Conservation (phyloP, 2,888 invertebrate genomes). For the Stenoptilia bipunctidactyla region DNA sequence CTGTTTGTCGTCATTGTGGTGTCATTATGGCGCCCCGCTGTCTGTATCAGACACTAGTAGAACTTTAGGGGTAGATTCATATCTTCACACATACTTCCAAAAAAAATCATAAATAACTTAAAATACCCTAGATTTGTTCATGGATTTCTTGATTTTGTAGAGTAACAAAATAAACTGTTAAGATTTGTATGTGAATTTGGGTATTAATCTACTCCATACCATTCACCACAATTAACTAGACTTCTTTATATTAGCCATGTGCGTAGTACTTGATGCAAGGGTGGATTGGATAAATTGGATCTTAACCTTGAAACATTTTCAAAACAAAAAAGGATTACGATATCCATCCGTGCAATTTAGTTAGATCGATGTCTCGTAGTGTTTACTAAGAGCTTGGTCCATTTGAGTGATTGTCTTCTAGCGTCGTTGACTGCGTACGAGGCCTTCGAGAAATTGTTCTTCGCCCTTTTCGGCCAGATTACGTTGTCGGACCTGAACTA, state of each 20-base stretch:
- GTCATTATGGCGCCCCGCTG: slow-evolving; percentile 44
- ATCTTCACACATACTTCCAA: too few relatives aligned
- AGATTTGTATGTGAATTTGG: neutral
- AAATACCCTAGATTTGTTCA: too few relatives aligned
- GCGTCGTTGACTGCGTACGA: slow-evolving; percentile 89
- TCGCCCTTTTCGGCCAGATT: slow-evolving; percentile 96
- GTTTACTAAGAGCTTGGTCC: slow-evolving; percentile 44
- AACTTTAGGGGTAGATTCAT: slow-evolving; percentile 9
- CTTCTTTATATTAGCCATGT: too few relatives aligned
- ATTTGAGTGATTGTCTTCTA: slow-evolving; percentile 69
- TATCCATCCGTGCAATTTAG: neutral
- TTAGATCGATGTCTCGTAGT: slow-evolving; percentile 21
- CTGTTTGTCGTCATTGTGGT: slow-evolving; percentile 63
- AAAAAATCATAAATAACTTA: neutral
- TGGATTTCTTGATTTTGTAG: too few relatives aligned
- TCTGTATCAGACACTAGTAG: slow-evolving; percentile 50
- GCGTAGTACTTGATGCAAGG: neutral
- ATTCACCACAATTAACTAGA: too few relatives aligned
- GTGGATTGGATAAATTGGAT: neutral
- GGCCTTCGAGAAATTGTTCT: slow-evolving; percentile 97
- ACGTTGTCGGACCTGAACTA: slow-evolving; percentile 87
- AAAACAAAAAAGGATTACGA: neutral
- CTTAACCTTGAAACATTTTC: neutral
- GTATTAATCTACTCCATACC: too few relatives aligned
- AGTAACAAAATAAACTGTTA: neutral